Base-by-base conservation (phyloP, 2,888 invertebrate species). In the Ophonus ardosiacus region DNA sequence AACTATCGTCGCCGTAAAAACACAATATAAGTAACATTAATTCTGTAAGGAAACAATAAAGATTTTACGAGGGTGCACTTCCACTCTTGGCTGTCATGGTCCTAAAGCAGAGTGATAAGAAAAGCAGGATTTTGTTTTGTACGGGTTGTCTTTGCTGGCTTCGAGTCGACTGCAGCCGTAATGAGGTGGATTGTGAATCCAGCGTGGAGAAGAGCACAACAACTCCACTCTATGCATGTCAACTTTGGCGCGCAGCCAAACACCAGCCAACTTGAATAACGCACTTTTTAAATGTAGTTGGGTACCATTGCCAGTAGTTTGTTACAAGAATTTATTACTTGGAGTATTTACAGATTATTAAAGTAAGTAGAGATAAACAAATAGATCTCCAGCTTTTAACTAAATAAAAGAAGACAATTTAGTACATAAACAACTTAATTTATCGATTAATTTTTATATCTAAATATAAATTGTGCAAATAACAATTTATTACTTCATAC, bases 251-350 rank as follows among this genome's bases (percentile, higher is more conserved):
- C 7, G 10, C 15, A 59, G 59, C 59, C 59, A 59, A 15, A 7
- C 7, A 13, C 15, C 15, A 59, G 17, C 10, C 59, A 56, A n/a
- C 56, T 56, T 56, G 56, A 56, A 10, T 59, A 59, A 15, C 17
- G 59, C 15, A 59, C 15, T 59, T 59, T 59, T 59, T 59, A 59
- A 59, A 59, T 59, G 59, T 59, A 59, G 59, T 59, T 15, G 7
- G 15, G 10, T 59, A 7, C 59, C 17, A 7, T 17, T 59, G 59
- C 59, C 59, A 59, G 59, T 59, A 59, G 59, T 59, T 59, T 59
- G 59, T 59, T 59, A 59, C 15, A 7, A 17, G 17, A 15, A 59
- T 59, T 59, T 59, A 59, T 59, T 15, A 15, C 59, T 13, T 10
- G 15, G 15, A 7, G 43, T 51, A 51, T 51, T 51, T 51, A 51